Conservation (phyloP, 2,797 vertebrate genomes). For the Hyperoplus lanceolatus region DNA sequence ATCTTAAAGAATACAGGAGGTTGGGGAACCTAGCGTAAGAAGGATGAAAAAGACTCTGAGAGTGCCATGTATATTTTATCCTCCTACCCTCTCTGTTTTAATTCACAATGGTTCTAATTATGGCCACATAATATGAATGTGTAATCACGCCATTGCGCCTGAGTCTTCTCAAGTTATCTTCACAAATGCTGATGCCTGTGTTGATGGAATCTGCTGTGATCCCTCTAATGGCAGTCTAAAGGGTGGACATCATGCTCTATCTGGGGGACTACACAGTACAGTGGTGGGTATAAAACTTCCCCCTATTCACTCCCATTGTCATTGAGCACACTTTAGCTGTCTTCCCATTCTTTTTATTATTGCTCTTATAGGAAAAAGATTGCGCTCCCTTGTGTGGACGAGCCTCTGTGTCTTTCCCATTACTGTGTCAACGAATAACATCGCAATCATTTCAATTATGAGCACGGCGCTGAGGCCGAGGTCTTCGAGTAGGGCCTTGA, state of each 20-base stretch:
- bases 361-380: constrained; percentile 56
- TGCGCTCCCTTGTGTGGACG: constrained; percentile 53
- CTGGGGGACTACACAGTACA: constrained; percentile 28
- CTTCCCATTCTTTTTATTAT: constrained; percentile 59
- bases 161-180: constrained; percentile 56
- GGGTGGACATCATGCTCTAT: constrained; percentile 26
- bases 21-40: constrained; percentile 30
- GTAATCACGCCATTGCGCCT: constrained; percentile 67
- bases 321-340: constrained; percentile 49
- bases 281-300: constrained; percentile 27
- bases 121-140: constrained; percentile 66
- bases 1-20: constrained; percentile 59
- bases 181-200: constrained; percentile 40
- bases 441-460: constrained; percentile 81
- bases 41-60: constrained; percentile 55
- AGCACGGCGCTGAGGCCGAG: constrained; percentile 42
- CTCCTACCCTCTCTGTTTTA: constrained; percentile 54
- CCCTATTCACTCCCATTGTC: constrained; percentile 46
- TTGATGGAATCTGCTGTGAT: constrained; percentile 62
- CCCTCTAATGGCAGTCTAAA: constrained; percentile 53
- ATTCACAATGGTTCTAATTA: constrained; percentile 66
- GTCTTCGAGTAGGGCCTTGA: constrained; percentile 69
- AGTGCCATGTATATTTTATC: constrained; percentile 75
- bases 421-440: constrained; percentile 72
- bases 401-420: constrained; percentile 64